Percentiles rank a stretch among this genome's conserved stretches.
These are phyloP conservation scores for Drosophila mettleri DNA, from an alignment of 2,888 invertebrate genomes.

Conservation along the genomic window DNA sequence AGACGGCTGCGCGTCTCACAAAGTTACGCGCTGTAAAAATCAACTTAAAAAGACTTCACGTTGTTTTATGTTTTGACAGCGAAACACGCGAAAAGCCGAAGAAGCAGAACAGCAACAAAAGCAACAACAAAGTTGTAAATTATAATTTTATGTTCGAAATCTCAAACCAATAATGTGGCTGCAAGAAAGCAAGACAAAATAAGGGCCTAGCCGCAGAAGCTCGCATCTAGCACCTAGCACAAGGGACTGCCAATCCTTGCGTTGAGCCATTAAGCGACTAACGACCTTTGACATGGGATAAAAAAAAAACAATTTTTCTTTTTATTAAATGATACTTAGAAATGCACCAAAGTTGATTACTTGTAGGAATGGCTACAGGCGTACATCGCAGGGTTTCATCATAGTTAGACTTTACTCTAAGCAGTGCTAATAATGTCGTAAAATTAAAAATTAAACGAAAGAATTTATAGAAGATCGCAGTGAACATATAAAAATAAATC, in stretches of 20 bases:
- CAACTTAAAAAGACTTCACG: slow-evolving; percentile 76
- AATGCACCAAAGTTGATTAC: slow-evolving; percentile 22
- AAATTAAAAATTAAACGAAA: slow-evolving; percentile 12
- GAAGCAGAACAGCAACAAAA: not conserved
- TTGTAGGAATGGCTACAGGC: slow-evolving; percentile 11
- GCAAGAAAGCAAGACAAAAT: not conserved
- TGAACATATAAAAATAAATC: not conserved
- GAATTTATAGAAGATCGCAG: slow-evolving; percentile 13
- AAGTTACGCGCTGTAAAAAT: slow-evolving; percentile 73
- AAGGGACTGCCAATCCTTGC: slow-evolving; percentile 20
- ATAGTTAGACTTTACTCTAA: not conserved
- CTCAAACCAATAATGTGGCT: slow-evolving; percentile 59
- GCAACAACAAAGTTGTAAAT: slow-evolving; percentile 81
- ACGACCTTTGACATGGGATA: slow-evolving; percentile 41
- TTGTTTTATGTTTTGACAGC: slow-evolving; percentile 73
- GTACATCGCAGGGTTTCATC: not conserved
- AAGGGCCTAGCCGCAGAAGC: slow-evolving; percentile 24
- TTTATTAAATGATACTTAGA: slow-evolving; percentile 18
- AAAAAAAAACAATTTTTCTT: slow-evolving; percentile 23
- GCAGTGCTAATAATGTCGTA: slow-evolving; percentile 16
- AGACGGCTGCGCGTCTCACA: slow-evolving; percentile 44
- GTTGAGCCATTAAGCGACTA: slow-evolving; percentile 18
- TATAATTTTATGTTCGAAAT: slow-evolving; percentile 79
- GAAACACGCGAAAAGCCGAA: slow-evolving; percentile 5
- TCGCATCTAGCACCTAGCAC: slow-evolving; percentile 20